These are phyloP conservation scores for Drosophila lacteicornis DNA, from an alignment of 1,140 invertebrate genomes.

Conservation along the genomic window DNA sequence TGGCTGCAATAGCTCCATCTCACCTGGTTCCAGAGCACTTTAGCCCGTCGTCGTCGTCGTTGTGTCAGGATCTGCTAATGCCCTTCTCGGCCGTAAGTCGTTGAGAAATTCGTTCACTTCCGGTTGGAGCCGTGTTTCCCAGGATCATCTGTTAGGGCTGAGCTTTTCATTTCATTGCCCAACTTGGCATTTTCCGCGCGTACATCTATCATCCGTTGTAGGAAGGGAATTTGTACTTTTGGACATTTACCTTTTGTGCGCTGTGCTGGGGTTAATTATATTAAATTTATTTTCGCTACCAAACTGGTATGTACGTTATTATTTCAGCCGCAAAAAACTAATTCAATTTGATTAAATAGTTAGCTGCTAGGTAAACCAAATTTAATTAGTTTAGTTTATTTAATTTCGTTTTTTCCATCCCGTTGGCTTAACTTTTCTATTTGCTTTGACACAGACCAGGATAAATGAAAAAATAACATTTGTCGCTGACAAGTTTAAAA, in stretches of 20 bases:
- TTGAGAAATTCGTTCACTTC: conserved; percentile 36
- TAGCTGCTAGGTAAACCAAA: neutral
- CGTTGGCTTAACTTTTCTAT: neutral
- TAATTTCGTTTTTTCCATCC: neutral
- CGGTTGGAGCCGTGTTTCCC: conserved; percentile 5
- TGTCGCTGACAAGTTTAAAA: neutral
- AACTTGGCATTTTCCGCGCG: conserved; percentile 5
- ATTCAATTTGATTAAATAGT: conserved; percentile 11
- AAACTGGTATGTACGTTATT: neutral
- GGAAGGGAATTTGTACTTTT: conserved; percentile 5
- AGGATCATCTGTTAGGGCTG: conserved; percentile 39
- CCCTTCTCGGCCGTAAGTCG: conserved; percentile 9
- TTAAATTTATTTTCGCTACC: conserved; percentile 7
- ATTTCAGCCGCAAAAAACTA: neutral
- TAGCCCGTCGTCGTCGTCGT: conserved; percentile 44
- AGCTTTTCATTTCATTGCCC: conserved; percentile 32
- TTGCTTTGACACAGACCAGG: neutral
- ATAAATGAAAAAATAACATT: conserved; percentile 4
- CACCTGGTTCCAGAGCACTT: conserved; percentile 40
- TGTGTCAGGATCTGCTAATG: conserved; percentile 41
- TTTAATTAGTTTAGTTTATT: neutral
- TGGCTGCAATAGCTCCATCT: conserved; percentile 44
- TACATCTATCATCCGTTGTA: conserved; percentile 19
- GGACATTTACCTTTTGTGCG: conserved; percentile 2
- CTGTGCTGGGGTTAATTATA: neutral